These are phyloP conservation scores for Amyelois transitella DNA, from an alignment of 1,140 invertebrate species.

Conservation along the genomic window DNA sequence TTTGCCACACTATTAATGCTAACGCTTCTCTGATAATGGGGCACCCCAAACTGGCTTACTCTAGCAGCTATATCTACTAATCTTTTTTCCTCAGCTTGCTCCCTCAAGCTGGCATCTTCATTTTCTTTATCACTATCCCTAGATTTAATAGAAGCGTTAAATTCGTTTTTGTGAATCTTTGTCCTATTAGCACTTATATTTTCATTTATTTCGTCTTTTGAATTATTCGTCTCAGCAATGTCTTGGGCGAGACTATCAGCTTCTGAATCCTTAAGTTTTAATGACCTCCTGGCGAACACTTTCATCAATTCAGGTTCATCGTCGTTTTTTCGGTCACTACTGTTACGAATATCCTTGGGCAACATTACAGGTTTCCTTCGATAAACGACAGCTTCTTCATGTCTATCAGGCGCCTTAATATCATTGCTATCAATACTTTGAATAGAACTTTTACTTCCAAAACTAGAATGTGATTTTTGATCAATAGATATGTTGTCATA, in stretches of 20 bases:
- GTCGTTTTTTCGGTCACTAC: constrained; percentile 70
- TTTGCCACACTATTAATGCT: constrained; percentile 60
- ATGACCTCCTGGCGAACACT: constrained; percentile 84
- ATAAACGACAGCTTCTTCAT: constrained; percentile 63
- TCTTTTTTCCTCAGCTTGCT: constrained; percentile 52
- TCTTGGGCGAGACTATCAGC: constrained; percentile 76
- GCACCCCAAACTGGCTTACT: constrained; percentile 54
- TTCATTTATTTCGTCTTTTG: constrained; percentile 36
- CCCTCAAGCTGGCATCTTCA: constrained; percentile 56
- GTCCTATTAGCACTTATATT: constrained; percentile 30
- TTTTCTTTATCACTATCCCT: constrained; percentile 82
- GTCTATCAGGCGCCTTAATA: constrained; percentile 48
- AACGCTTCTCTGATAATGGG: constrained; percentile 59
- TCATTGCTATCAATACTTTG: constrained; percentile 70
- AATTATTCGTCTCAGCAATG: constrained; percentile 57
- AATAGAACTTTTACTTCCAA: constrained; percentile 73
- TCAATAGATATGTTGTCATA: constrained; percentile 68
- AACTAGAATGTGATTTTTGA: constrained; percentile 64
- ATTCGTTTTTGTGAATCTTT: constrained; percentile 63
- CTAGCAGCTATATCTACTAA: constrained; percentile 62
- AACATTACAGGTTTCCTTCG: constrained; percentile 49
- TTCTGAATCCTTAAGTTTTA: constrained; percentile 83
- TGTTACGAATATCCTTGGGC: constrained; percentile 45
- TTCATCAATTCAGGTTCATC: constrained; percentile 86
- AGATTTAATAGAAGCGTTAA: constrained; percentile 73